Conservation (phyloP, 2,888 invertebrate species). For the Anodontia alba region DNA sequence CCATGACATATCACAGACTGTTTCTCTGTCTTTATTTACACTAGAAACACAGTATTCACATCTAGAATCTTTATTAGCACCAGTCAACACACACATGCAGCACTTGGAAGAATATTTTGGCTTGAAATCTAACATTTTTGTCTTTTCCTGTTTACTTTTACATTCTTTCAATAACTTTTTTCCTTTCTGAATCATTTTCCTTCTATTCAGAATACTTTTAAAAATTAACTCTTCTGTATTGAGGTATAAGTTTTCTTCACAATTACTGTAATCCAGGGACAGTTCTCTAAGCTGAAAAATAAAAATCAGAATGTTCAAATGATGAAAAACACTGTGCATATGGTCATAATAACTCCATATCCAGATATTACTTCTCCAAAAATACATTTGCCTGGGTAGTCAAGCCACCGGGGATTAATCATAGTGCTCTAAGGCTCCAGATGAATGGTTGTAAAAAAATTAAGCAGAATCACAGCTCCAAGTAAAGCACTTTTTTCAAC, state of each 20-base stretch:
- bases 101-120: conserved; percentile 55
- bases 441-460: too few species aligned
- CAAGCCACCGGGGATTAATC: too few species aligned
- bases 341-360: too few species aligned
- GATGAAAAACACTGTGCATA: too few species aligned
- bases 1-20: conserved; percentile 55
- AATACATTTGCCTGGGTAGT: too few species aligned
- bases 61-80: conserved; percentile 40
- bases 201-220: conserved; percentile 2
- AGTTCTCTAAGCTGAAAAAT: conserved; percentile 9
- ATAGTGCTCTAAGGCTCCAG: too few species aligned
- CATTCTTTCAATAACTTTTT: neutral
- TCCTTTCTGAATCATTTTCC: neutral
- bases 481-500: too few species aligned
- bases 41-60: conserved; percentile 71
- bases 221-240: neutral
- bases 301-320: too few species aligned
- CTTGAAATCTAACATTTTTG: conserved; percentile 1
- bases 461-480: too few species aligned
- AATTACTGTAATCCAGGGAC: neutral
- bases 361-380: too few species aligned
- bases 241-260: neutral
- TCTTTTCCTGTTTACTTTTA: neutral
- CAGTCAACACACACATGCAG: conserved; percentile 63
- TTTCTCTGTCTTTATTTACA: conserved; percentile 28